Evolutionary conservation across 2,113 vertebrate species (phyloP).

Genomic region (Nerophis ophidion): DNA sequence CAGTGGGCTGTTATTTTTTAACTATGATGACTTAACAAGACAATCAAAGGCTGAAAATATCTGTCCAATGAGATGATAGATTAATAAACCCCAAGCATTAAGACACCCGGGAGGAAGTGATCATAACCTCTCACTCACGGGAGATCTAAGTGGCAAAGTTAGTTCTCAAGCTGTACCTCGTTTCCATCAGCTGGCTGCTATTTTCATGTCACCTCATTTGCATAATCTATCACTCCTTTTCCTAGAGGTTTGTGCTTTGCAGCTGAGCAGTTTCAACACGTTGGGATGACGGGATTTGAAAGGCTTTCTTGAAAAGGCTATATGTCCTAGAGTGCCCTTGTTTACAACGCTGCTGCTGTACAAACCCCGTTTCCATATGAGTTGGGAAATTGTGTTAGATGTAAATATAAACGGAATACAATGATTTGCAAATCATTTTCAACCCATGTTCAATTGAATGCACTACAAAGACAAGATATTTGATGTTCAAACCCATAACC

Average conservation of each 20-base stretch:
- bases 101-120: conserved; percentile 7
- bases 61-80: neutral
- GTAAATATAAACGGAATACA: no score
- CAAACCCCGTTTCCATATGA: no score
- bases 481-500: no score
- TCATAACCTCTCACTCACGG: conserved; percentile 6
- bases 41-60: neutral
- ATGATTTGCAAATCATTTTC: no score
- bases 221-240: conserved; percentile 7
- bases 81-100: conserved; percentile 24
- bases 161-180: conserved; percentile 9
- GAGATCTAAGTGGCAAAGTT: conserved; percentile 10
- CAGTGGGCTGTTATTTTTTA: neutral
- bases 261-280: neutral
- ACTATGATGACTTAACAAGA: neutral
- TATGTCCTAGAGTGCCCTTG: neutral
- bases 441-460: no score
- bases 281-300: neutral
- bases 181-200: conserved; percentile 11
- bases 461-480: no score
- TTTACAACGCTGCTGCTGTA: neutral
- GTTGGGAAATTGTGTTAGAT: no score
- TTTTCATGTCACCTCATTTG: conserved; percentile 7
- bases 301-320: neutral
- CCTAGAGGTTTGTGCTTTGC: neutral